Conservation (phyloP, 2,797 vertebrate genomes). For the Siniperca scherzeri region DNA sequence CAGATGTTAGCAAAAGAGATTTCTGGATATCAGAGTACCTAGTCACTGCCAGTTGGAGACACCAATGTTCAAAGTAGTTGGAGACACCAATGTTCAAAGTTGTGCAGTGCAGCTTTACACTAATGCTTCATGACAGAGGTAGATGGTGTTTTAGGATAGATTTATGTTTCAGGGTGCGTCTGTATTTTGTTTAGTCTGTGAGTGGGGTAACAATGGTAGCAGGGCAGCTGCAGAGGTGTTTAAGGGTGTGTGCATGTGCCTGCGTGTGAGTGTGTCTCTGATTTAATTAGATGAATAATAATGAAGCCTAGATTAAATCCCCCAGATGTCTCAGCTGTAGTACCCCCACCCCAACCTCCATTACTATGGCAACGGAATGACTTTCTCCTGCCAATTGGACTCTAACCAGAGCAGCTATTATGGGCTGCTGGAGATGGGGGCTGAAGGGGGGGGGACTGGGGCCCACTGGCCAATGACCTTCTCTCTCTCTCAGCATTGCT, state of each 20-base stretch:
- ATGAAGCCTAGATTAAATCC: conserved; percentile 91
- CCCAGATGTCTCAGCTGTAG: conserved; percentile 90
- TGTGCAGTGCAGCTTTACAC: conserved; percentile 20
- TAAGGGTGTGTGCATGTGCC: conserved; percentile 77
- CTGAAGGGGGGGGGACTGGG: conserved; percentile 55
- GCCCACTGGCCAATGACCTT: conserved; percentile 79
- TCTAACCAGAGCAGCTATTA: conserved; percentile 90
- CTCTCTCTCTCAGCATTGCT: conserved; percentile 70
- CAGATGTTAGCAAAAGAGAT: conserved; percentile 1
- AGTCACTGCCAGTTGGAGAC: neutral
- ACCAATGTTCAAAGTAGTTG: neutral
- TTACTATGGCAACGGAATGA: conserved; percentile 88
- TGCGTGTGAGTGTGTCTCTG: conserved; percentile 83
- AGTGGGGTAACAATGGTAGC: conserved; percentile 67
- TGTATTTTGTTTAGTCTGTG: conserved; percentile 57
- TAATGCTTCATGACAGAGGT: conserved; percentile 9
- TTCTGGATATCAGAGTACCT: neutral
- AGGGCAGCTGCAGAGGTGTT: conserved; percentile 81
- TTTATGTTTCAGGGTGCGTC: conserved; percentile 39
- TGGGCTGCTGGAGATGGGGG: conserved; percentile 84
- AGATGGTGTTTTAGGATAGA: conserved; percentile 30
- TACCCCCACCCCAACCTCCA: conserved; percentile 83
- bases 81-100: conserved; percentile 8
- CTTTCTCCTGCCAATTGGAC: conserved; percentile 88
- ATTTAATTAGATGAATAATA: conserved; percentile 93